Evolutionary conservation across 2,113 vertebrate species (phyloP).

Genomic region (Rhegmatorhina hoffmannsi): DNA sequence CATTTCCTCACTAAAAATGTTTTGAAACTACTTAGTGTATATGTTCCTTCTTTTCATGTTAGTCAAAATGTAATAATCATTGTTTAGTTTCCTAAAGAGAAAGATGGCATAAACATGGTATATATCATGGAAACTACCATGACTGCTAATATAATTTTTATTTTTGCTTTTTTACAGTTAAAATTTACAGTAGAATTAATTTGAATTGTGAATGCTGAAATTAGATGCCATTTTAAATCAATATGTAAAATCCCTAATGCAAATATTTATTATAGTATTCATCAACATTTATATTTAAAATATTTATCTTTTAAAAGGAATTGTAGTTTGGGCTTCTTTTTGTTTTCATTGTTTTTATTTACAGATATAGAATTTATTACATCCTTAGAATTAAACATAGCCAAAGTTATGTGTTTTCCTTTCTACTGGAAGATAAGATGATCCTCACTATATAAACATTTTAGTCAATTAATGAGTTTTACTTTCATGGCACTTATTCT

Average conservation of each 20-base stretch:
- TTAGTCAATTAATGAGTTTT: neutral
- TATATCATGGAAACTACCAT: neutral
- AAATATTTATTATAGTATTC: neutral
- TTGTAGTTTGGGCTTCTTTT: neutral
- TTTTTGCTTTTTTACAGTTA: neutral
- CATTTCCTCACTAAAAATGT: neutral
- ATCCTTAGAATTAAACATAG: neutral
- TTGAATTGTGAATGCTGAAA: neutral
- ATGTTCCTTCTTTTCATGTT: neutral
- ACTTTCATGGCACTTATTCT: neutral
- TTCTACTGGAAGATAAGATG: neutral
- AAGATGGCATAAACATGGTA: neutral
- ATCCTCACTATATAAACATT: neutral
- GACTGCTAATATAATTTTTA: neutral
- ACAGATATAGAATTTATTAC: neutral
- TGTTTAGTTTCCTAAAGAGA: neutral
- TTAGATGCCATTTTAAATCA: neutral
- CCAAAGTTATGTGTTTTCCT: neutral
- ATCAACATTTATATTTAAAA: neutral
- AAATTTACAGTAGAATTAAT: neutral
- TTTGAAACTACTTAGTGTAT: neutral
- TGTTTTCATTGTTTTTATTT: neutral
- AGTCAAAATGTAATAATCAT: neutral
- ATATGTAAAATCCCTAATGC: neutral
- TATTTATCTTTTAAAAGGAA: neutral